These are phyloP conservation scores for Drosophila arawakana DNA, from an alignment of 1,140 invertebrate genomes.

Conservation along the genomic window DNA sequence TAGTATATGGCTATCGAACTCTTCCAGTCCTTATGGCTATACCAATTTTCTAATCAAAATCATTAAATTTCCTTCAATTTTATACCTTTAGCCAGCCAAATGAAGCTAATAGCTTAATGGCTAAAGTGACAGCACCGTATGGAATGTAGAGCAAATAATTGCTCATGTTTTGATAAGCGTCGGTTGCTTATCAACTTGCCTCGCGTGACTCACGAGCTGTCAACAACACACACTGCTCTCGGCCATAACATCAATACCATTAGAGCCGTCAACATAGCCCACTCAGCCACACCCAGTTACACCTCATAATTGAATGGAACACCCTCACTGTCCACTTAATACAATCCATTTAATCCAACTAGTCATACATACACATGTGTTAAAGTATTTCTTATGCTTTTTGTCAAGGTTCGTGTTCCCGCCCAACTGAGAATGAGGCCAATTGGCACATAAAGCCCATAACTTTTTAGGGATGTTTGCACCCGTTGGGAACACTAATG, in stretches of 20 bases:
- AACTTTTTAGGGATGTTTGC: neutral
- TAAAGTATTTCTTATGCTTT: neutral
- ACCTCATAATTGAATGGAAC: slow-evolving; percentile 11
- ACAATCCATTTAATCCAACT: too few species aligned
- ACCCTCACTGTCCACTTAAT: neutral
- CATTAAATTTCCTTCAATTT: too few species aligned
- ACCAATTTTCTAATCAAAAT: too few species aligned
- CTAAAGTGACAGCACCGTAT: too few species aligned
- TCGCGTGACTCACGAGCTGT: slow-evolving; percentile 23
- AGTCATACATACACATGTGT: neutral
- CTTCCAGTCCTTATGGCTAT: too few species aligned
- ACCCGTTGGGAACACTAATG: neutral
- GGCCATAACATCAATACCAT: neutral
- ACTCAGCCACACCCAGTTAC: slow-evolving; percentile 29
- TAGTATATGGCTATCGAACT: too few species aligned
- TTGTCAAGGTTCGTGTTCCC: neutral
- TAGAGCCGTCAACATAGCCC: neutral
- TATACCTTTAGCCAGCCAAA: too few species aligned
- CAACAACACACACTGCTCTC: slow-evolving; percentile 1
- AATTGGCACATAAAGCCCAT: neutral
- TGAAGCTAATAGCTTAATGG: too few species aligned
- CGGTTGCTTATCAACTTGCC: slow-evolving; percentile 14
- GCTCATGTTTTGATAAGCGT: neutral
- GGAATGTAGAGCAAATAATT: neutral
- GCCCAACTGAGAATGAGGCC: neutral